Evolutionary conservation across 2,113 vertebrate genomes (phyloP), one percentile per base, ranked within the genome.

Genomic region (Petromus typicus): DNA sequence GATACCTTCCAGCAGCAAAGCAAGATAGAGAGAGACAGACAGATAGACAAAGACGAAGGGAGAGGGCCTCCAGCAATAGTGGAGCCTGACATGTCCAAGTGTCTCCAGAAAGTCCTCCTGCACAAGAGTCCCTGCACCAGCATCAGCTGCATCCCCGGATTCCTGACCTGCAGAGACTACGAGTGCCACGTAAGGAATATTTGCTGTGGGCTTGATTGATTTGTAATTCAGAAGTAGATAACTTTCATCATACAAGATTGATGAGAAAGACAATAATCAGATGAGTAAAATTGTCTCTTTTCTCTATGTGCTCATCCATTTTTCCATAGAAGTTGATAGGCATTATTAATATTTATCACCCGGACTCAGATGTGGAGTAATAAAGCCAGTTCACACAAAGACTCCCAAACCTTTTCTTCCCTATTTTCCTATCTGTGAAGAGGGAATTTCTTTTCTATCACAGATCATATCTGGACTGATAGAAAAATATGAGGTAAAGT

Each of bases 191-290:
- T 7, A 37, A 79, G 34, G 5, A 83, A 56, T 73, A 76, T 22
- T 63, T 75, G 32, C 30, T 76, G 86, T 25, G 4, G 22, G 14
- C 12, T 57, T 14, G 57, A 17, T 90, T 94, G 63, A 48, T 32
- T 17, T 48, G 16, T 81, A 89, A 80, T 16, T 63, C 9, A 45
- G 12, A 25, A 89, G 30, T 7, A 40, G 23, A 45, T 79, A n/a
- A 87, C 25, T 76, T 40, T 56, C 32, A 30, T 61, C 27, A 11
- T 86, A 45, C 1, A 37, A 57, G 16, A 95, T 12, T 64, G 7
- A 93, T 59, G 32, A 63, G 51, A 54, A 94, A 84, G 37, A 90
- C 66, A 76, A 90, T 59, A 89, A 93, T 54, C 69, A 90, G 69
- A 25, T n/a, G 3, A 7, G 54, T 30, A 84, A 61, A 81, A 23